Evolutionary conservation across 2,888 invertebrate genomes (phyloP).

Genomic region (Agonopterix alstromeriana): DNA sequence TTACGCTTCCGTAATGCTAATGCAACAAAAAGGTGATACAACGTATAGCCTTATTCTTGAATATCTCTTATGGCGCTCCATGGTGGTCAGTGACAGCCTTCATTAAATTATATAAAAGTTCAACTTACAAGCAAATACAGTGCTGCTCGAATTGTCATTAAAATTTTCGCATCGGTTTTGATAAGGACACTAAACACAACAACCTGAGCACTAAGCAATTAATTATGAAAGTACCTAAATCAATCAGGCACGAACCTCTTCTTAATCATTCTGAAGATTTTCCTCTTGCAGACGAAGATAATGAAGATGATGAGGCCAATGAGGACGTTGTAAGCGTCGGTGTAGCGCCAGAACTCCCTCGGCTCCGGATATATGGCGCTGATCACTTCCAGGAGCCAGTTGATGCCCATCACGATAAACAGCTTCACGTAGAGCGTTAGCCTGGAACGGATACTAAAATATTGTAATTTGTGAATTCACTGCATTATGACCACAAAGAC

Average conservation of each 20-base stretch:
- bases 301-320: conserved; percentile 83
- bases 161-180: too few relatives aligned
- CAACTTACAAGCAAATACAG: too few relatives aligned
- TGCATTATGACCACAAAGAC: too few relatives aligned
- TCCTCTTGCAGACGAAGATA: conserved; percentile 84
- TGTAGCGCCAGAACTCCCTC: conserved; percentile 74
- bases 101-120: too few relatives aligned
- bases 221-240: not conserved
- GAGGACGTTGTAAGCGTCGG: conserved; percentile 81
- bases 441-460: conserved; percentile 47
- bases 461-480: too few relatives aligned
- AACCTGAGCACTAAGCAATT: not conserved
- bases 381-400: conserved; percentile 84
- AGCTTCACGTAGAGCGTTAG: conserved; percentile 82
- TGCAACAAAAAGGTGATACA: too few relatives aligned
- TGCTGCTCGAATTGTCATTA: too few relatives aligned
- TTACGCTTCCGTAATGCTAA: too few relatives aligned
- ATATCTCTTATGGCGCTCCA: too few relatives aligned
- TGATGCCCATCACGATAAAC: conserved; percentile 84
- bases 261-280: conserved; percentile 78
- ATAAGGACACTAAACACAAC: too few relatives aligned
- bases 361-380: conserved; percentile 75
- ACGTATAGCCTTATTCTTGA: too few relatives aligned
- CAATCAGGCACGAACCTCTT: conserved; percentile 63
- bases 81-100: too few relatives aligned